phyloP scores from a whole-genome alignment of 2,797 vertebrate species.

The Coendou prehensilis region DNA sequence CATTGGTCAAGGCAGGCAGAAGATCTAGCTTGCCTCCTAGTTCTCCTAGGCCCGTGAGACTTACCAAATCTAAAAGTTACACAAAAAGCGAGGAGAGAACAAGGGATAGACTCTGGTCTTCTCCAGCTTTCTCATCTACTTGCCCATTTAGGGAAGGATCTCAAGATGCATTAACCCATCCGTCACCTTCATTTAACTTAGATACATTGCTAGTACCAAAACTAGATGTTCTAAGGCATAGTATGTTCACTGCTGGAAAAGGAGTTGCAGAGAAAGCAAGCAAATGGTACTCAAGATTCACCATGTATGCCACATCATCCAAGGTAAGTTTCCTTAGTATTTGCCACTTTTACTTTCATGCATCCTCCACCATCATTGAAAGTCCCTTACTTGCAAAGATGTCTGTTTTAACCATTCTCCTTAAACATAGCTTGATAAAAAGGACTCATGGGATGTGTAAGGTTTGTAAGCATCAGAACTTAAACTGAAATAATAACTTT shows the following conservation, averaged over 20 bases:
- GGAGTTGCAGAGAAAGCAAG: slow-evolving; percentile 99
- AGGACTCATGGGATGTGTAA: neutral
- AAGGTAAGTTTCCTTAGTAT: slow-evolving; percentile 88
- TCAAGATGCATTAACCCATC: slow-evolving; percentile 86
- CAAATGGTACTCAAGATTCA: slow-evolving; percentile 96
- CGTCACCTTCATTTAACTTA: slow-evolving; percentile 95
- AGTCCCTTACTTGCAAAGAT: neutral
- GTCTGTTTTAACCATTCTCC: slow-evolving; percentile 20
- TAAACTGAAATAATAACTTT: slow-evolving; percentile 40
- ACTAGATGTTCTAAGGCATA: slow-evolving; percentile 96
- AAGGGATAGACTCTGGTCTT: slow-evolving; percentile 94
- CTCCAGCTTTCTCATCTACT: slow-evolving; percentile 94
- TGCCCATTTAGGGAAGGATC: slow-evolving; percentile 89
- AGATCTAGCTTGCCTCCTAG: slow-evolving; percentile 91
- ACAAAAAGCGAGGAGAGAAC: slow-evolving; percentile 89
- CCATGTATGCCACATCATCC: slow-evolving; percentile 93
- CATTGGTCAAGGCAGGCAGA: slow-evolving; percentile 87
- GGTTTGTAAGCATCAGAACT: slow-evolving; percentile 42
- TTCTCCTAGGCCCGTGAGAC: slow-evolving; percentile 90
- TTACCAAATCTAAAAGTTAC: slow-evolving; percentile 92
- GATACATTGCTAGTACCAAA: slow-evolving; percentile 96
- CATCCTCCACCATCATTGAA: neutral
- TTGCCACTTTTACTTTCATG: neutral
- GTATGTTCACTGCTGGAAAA: slow-evolving; percentile 97
- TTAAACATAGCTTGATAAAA: slow-evolving; percentile 56